Base-by-base conservation (phyloP, 92 coral and sea anemone species). In the Porites lobata region DNA sequence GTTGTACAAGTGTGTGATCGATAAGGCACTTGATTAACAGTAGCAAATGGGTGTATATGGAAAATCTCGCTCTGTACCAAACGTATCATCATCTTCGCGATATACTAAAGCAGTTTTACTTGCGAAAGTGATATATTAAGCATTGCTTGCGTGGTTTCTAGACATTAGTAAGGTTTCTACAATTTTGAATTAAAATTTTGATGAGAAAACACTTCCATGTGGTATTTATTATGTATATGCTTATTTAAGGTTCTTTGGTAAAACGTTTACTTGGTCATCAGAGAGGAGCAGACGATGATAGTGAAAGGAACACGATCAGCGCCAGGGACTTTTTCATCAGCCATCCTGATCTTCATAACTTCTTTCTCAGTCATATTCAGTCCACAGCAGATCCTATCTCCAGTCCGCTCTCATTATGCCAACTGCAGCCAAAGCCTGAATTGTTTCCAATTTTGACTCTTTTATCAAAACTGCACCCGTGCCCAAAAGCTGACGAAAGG, bases 201-300 rank as follows among this genome's bases (percentile, higher is more conserved):
- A 38, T 38, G 47, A 38, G 47, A 38, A 38, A 38, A 38, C 47
- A 38, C 47, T 38, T 38, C 47, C 61, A 56, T 10, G 61, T 56
- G 61, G 61, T 56, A 2, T 56, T 10, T 14, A 56, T 14, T 14
- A 56, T 56, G 15, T 56, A 2, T 14, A 14, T 56, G 13, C 15
- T 14, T 14, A 21, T n/a, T 67, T 17, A 29, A 94, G 96, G 96
- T 69, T 94, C 96, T 38, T 81, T 94, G 24, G 95, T 91, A 29
- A 77, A 90, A 43, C 94, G 96, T 7, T 76, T 92, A 77, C 89
- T 94, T 73, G 96, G 96, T 51, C 94, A 94, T 50, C 89, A 89
- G 56, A 90, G 91, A 70, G 94, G 94, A 12, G 70, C 66, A 0
- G 95, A 89, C 76, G 93, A 89, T 66, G 96, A 92, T 66, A 78